phyloP scores from a whole-genome alignment of 1,140 invertebrate genomes.

The Homarus americanus region DNA sequence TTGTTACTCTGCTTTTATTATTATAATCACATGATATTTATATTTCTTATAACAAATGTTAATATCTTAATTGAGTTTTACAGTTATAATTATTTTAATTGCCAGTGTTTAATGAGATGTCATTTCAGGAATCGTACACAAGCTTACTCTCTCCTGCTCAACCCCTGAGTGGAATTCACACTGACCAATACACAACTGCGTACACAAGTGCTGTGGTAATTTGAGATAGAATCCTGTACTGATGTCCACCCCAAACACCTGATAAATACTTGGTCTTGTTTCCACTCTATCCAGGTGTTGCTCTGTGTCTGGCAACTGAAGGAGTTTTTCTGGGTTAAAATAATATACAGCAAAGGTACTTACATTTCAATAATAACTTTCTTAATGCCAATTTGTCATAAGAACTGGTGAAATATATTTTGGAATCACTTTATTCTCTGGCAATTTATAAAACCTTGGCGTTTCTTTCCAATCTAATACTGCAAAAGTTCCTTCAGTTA shows the following conservation, averaged over 20 bases:
- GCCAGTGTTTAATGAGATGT: constrained; percentile 19
- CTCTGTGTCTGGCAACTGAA: constrained; percentile 40
- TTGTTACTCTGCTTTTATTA: too few species aligned
- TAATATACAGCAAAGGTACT: background rate
- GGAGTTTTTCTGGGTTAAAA: background rate
- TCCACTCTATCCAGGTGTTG: constrained; percentile 51
- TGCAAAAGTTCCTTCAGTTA: constrained; percentile 34
- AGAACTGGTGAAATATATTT: too few species aligned
- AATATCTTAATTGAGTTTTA: too few species aligned
- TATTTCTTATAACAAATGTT: too few species aligned
- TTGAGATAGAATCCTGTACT: constrained; percentile 56
- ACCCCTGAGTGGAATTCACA: constrained; percentile 71
- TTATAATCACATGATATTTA: too few species aligned
- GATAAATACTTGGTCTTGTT: constrained; percentile 56
- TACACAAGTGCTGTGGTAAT: constrained; percentile 77
- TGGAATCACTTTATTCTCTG: too few species aligned
- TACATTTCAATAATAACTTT: too few species aligned
- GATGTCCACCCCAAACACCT: constrained; percentile 51
- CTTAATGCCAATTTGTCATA: background rate
- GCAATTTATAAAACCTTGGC: background rate
- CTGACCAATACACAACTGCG: constrained; percentile 78
- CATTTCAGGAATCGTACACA: constrained; percentile 64
- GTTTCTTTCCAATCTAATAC: background rate
- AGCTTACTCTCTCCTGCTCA: constrained; percentile 46
- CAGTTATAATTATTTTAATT: background rate